Evolutionary conservation across 2,888 invertebrate genomes (phyloP).

Genomic region (Scelioninae gen. 1): DNA sequence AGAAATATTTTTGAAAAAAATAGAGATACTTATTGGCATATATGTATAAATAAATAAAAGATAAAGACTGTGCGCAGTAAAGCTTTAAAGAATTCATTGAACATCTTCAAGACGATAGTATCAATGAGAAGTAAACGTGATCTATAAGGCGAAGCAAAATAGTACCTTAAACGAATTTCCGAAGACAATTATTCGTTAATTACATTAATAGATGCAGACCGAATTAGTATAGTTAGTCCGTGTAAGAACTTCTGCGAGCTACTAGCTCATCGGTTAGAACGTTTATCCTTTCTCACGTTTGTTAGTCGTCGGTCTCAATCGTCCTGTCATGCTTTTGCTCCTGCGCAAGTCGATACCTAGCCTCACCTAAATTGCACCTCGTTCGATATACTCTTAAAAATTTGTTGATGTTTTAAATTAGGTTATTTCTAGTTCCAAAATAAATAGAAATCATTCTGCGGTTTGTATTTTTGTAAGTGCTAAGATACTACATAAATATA

Average conservation of each 20-base stretch:
- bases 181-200: conserved; percentile 11
- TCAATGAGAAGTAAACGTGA: conserved; percentile 21
- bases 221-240: conserved; percentile 38
- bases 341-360: conserved; percentile 78
- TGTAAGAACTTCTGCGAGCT: conserved; percentile 67
- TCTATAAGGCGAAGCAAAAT: conserved; percentile 26
- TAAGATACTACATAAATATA: too few species aligned
- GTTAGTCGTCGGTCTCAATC: conserved; percentile 73
- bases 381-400: conserved; percentile 72
- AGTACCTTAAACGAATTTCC: conserved; percentile 41
- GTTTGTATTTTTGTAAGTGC: too few species aligned
- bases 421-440: too few species aligned
- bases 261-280: conserved; percentile 72
- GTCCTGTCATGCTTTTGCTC: conserved; percentile 80
- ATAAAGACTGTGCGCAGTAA: conserved; percentile 17
- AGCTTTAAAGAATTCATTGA: conserved; percentile 13
- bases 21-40: too few species aligned
- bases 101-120: conserved; percentile 12
- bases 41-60: conserved; percentile 12
- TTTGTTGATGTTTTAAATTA: too few species aligned
- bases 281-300: conserved; percentile 72
- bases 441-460: too few species aligned
- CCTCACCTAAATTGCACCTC: conserved; percentile 73
- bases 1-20: conserved; percentile 1
- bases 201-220: conserved; percentile 31